Base-by-base conservation (phyloP, 2,113 vertebrate species). In the Tragelaphus scriptus region DNA sequence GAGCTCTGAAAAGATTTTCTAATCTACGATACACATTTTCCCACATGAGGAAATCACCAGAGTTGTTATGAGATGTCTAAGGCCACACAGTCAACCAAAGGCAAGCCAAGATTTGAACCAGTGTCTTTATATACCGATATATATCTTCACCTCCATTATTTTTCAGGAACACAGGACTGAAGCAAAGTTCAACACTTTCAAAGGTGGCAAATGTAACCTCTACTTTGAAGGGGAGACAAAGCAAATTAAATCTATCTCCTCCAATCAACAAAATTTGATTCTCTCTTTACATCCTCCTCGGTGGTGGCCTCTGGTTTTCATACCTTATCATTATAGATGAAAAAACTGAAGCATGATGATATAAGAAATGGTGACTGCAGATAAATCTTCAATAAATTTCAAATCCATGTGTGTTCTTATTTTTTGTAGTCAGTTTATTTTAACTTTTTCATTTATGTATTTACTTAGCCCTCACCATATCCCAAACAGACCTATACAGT, bases 401-500 rank as follows among this genome's bases (percentile, higher is more conserved):
- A 88, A 85, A 58, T 59, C 16, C 44, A 55, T 9, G 9, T 82
- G 3, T 63, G 5, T 5, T 80, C 51, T 93, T 87, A 68, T n/a
- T 49, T 93, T 87, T 63, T 90, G 55, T 36, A 53, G 51, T 90
- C 77, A 77, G 32, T 79, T 88, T 92, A 63, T 65, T 79, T 96
- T 88, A 28, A 19, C 68, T 94, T 85, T 91, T 59, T 65, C 11
- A 28, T 44, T 68, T 96, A 77, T 53, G 3, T 47, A 84, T 88
- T 88, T 95, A 55, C 26, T 90, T 96, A 88, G 84, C 26, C 9
- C 15, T 80, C 44, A 92, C 0, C 3, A 6, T 15, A 82, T 68
- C 88, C 36, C 65, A 88, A 93, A 90, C 56, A 82, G n/a, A 40
- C 36, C 5, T 23, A 6, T 71, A 25, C 21, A 40, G 68, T 75